phyloP scores from a whole-genome alignment of 2,113 vertebrate species.

The Syngnathus typhle region DNA sequence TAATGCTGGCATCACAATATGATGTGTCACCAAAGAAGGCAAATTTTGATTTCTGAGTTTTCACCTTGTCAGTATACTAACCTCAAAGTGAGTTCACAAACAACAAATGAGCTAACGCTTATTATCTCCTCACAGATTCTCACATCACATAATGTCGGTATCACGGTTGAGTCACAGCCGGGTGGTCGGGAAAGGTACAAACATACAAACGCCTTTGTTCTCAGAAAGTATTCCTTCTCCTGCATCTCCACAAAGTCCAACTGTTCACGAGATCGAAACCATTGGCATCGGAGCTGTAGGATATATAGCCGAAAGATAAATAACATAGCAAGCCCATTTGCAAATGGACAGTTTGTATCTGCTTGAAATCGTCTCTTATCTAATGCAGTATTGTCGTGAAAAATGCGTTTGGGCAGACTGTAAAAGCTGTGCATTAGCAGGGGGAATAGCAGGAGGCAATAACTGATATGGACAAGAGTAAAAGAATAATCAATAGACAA shows the following conservation, averaged over 20 bases:
- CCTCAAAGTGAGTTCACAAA: constrained; percentile 26
- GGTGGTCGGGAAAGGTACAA: constrained; percentile 37
- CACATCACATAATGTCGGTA: constrained; percentile 50
- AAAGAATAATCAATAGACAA: not conserved
- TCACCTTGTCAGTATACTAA: not conserved
- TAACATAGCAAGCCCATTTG: constrained; percentile 2
- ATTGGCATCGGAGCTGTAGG: constrained; percentile 33
- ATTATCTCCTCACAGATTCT: constrained; percentile 41
- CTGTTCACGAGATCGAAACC: not conserved
- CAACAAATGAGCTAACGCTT: constrained; percentile 25
- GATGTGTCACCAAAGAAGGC: too few relatives aligned
- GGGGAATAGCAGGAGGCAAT: not conserved
- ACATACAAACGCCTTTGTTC: constrained; percentile 36
- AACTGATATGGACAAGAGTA: not conserved
- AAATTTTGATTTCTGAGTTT: not conserved
- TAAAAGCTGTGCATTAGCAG: not conserved
- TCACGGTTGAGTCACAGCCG: constrained; percentile 41
- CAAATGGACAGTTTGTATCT: constrained; percentile 13
- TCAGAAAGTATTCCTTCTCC: constrained; percentile 7
- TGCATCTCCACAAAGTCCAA: constrained; percentile 17
- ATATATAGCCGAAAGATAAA: constrained; percentile 28
- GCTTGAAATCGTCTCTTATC: not conserved
- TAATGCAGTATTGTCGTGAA: not conserved
- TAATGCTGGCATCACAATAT: too few relatives aligned
- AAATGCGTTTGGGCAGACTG: not conserved